Base-by-base conservation (phyloP, 2,797 vertebrate species). In the Euthynnus affinis region DNA sequence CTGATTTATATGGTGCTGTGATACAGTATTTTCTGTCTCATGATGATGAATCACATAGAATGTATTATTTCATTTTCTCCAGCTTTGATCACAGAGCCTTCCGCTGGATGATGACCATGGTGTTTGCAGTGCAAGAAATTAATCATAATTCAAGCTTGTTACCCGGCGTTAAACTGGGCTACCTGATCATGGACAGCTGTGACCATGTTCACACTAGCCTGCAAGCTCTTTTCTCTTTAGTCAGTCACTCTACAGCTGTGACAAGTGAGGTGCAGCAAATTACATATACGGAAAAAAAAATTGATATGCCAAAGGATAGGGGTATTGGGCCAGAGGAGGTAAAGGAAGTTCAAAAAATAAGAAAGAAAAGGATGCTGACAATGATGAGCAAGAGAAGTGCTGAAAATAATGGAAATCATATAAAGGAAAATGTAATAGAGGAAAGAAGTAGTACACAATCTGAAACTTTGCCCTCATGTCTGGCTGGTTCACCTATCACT, bases 81-180 rank as follows among this genome's bases (percentile, higher is more conserved):
- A 96, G 95, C 22, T 95, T 95, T 90, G 93, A 95, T 67, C 78
- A 91, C 25, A 89, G 94, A 76, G 94, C 94, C 14, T 95, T 96
- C 68, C 94, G 93, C 23, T 95, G 94, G 94, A 86, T 94, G 81
- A 95, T 95, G 89, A 95, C 95, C 15, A 96, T 96, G 95, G 90
- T 94, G 63, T 96, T 95, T 83, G 86, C 94, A 3, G 91, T 95
- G 52, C 89, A 95, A 63, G 95, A 96, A 92, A 94, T 96, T 56
- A 96, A 96, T 73, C 74, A 8, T 12, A 85, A 92, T 57, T 74
- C 88, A 9, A 82, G 15, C n/a, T 82, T 96, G 32, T 86, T 96
- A 58, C 95, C 95, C 12, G 93, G 91, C 32, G 69, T 96, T 27
- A 93, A 74, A 34, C 78, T 96, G 14, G 95, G 95, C 17, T 96